phyloP scores from a whole-genome alignment of 2,797 vertebrate species.

The Alcedo atthis region DNA sequence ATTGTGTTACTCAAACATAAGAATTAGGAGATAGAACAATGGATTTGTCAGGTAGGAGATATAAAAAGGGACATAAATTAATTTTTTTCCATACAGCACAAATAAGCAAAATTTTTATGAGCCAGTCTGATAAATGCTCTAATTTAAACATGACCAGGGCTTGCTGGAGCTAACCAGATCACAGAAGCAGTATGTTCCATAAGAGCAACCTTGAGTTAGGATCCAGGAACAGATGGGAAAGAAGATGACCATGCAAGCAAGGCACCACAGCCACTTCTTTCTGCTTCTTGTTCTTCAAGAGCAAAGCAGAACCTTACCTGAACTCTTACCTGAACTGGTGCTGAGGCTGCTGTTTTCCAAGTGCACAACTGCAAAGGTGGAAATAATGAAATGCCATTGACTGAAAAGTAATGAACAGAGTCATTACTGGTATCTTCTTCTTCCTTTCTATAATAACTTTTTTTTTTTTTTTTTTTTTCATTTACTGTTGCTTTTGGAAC shows the following conservation, averaged over 20 bases:
- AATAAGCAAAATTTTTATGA: neutral
- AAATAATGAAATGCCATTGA: neutral
- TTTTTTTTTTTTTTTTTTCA: no score
- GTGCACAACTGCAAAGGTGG: neutral
- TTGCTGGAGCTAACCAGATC: neutral
- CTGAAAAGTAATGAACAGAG: neutral
- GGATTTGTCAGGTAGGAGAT: neutral
- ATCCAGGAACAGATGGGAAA: neutral
- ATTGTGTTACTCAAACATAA: neutral
- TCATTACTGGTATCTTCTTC: neutral
- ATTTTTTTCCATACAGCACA: neutral
- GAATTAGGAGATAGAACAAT: neutral
- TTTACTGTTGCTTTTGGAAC: neutral
- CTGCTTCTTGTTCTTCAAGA: neutral
- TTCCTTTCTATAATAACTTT: neutral
- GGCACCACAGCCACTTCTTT: neutral
- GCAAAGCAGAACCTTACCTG: neutral
- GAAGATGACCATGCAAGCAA: neutral
- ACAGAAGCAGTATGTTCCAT: neutral
- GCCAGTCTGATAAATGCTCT: neutral
- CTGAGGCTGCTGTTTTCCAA: neutral
- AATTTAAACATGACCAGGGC: neutral
- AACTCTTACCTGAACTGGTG: neutral
- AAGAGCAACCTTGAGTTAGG: neutral
- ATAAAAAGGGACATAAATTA: neutral